Percentiles rank a stretch among this genome's conserved stretches.
Conservation (phyloP, 92 coral and sea anemone genomes). For the Porites rus region DNA sequence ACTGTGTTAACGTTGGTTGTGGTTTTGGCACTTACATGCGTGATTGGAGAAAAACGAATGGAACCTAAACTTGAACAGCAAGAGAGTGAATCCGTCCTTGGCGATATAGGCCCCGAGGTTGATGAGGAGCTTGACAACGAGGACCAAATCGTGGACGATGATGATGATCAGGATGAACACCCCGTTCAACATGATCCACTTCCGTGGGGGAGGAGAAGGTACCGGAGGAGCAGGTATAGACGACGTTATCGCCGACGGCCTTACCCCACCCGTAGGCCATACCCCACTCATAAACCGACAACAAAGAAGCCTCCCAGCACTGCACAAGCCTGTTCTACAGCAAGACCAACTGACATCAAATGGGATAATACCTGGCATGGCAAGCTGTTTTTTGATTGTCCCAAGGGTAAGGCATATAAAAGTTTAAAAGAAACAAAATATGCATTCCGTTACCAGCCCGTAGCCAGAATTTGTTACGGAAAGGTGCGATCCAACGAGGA, state of each 20-base stretch:
- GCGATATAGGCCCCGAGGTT: slow-evolving; percentile 16
- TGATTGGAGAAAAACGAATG: neutral
- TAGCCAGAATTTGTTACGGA: no score
- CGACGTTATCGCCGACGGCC: neutral
- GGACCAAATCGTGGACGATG: neutral
- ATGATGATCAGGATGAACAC: neutral
- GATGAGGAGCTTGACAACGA: slow-evolving; percentile 10
- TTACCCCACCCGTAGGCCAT: neutral
- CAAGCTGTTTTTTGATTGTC: slow-evolving; percentile 14
- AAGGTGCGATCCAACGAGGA: no score
- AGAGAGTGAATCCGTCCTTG: neutral
- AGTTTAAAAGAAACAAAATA: neutral
- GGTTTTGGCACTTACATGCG: slow-evolving; percentile 24
- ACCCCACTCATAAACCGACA: neutral
- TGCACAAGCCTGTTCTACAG: neutral
- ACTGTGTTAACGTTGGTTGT: slow-evolving; percentile 13
- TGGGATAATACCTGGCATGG: slow-evolving; percentile 31
- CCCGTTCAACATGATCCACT: slow-evolving; percentile 18
- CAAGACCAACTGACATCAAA: neutral
- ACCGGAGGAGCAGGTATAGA: neutral
- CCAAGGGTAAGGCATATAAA: neutral
- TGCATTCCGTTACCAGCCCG: no score
- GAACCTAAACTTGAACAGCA: slow-evolving; percentile 5
- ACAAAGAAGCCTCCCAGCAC: neutral
- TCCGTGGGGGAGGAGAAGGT: neutral